Conservation (phyloP, 2,113 vertebrate species). For the Piaya cayana region DNA sequence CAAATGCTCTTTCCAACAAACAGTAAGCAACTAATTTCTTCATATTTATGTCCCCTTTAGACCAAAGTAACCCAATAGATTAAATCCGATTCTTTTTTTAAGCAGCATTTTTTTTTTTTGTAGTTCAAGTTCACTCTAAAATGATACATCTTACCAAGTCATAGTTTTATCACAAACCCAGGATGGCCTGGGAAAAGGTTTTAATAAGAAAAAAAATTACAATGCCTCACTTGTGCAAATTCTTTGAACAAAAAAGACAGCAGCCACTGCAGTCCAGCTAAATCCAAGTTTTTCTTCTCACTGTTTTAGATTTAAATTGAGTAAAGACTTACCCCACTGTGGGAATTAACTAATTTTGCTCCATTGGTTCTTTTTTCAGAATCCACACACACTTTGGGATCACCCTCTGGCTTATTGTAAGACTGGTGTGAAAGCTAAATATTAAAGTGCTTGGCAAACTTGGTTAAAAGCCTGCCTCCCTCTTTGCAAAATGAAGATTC, state of each 20-base stretch:
- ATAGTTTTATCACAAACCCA: background rate
- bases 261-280: background rate
- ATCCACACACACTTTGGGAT: background rate
- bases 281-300: background rate
- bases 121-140: background rate
- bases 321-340: background rate
- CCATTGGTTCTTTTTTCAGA: background rate
- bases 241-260: background rate
- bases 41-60: background rate
- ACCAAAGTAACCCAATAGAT: background rate
- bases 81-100: background rate
- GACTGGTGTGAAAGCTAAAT: background rate
- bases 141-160: rapidly evolving
- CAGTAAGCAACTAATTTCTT: background rate
- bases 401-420: background rate
- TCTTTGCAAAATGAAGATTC: background rate
- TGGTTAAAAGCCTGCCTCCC: background rate
- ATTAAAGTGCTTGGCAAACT: background rate
- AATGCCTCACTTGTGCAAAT: background rate
- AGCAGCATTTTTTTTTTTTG: background rate
- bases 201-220: background rate
- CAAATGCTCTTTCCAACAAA: background rate
- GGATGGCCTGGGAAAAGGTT: background rate
- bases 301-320: background rate
- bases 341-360: slow-evolving; percentile 1